phyloP scores from a whole-genome alignment of 2,113 vertebrate genomes.

The Ardeotis arabs region DNA sequence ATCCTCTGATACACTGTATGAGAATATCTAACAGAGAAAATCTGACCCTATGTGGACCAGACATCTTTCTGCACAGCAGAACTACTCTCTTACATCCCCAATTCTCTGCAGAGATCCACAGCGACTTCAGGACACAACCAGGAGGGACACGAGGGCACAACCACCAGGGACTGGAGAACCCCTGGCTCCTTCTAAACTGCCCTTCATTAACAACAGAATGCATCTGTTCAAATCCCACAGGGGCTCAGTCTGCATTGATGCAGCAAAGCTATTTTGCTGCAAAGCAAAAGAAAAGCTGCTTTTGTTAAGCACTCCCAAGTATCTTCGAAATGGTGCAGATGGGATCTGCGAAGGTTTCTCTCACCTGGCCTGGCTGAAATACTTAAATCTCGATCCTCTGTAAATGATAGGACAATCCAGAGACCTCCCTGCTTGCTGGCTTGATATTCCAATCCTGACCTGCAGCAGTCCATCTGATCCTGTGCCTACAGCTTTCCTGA shows the following conservation, averaged over 20 bases:
- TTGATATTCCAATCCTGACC: neutral
- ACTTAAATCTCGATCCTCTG: neutral
- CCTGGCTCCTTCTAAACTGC: conserved; percentile 11
- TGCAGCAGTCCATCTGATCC: neutral
- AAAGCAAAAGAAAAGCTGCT: conserved; percentile 43
- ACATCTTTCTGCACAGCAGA: neutral
- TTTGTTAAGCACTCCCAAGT: neutral
- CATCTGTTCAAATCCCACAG: neutral
- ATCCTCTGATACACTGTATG: conserved; percentile 44
- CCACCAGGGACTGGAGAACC: neutral
- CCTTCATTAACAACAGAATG: conserved; percentile 55
- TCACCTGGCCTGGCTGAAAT: neutral
- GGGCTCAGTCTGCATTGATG: neutral
- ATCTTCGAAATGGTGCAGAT: neutral
- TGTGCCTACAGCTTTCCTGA: neutral
- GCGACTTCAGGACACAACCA: neutral
- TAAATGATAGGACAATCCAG: neutral
- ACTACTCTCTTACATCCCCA: neutral
- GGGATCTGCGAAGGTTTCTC: neutral
- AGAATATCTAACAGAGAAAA: conserved; percentile 56
- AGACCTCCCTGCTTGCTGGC: neutral
- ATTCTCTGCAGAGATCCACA: neutral
- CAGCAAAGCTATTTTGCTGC: conserved; percentile 24
- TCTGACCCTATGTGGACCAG: neutral
- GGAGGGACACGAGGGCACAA: neutral